Percentiles rank a stretch among this genome's conserved stretches.
These are phyloP conservation scores for Bradypodion pumilum DNA, from an alignment of 2,797 vertebrate species.

Conservation along the genomic window DNA sequence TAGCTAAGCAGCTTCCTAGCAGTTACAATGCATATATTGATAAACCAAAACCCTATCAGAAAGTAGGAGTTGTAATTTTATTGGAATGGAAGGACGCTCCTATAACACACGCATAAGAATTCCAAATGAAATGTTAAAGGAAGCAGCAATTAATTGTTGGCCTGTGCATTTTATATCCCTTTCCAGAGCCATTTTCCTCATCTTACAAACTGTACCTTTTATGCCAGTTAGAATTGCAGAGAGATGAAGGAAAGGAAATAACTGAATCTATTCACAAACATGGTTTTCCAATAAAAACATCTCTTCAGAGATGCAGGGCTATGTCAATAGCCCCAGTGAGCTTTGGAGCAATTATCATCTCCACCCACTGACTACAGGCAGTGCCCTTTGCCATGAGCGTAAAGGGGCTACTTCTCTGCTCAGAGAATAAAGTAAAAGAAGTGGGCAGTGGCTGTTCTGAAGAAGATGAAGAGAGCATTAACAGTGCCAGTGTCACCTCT, in stretches of 20 bases:
- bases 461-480: too few relatives aligned
- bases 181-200: not conserved
- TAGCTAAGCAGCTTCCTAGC: not conserved
- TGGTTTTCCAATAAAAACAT: too few relatives aligned
- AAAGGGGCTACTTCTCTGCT: too few relatives aligned
- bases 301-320: too few relatives aligned
- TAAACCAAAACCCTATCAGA: constrained; percentile 10
- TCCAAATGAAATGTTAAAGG: constrained; percentile 30
- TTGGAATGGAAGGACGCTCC: not conserved
- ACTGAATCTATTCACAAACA: constrained; percentile 3
- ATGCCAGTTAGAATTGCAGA: not conserved
- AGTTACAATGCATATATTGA: not conserved
- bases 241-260: not conserved
- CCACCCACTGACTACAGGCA: too few relatives aligned
- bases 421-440: too few relatives aligned
- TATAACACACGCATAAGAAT: not conserved
- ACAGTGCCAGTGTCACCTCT: too few relatives aligned
- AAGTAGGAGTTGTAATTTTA: constrained; percentile 33
- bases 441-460: too few relatives aligned
- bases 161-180: not conserved
- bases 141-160: constrained; percentile 9
- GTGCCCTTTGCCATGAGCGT: too few relatives aligned
- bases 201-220: not conserved
- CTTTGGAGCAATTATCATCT: too few relatives aligned
- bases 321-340: too few relatives aligned